Evolutionary conservation across 2,113 vertebrate species (phyloP).

Genomic region (Lepus timidus): DNA sequence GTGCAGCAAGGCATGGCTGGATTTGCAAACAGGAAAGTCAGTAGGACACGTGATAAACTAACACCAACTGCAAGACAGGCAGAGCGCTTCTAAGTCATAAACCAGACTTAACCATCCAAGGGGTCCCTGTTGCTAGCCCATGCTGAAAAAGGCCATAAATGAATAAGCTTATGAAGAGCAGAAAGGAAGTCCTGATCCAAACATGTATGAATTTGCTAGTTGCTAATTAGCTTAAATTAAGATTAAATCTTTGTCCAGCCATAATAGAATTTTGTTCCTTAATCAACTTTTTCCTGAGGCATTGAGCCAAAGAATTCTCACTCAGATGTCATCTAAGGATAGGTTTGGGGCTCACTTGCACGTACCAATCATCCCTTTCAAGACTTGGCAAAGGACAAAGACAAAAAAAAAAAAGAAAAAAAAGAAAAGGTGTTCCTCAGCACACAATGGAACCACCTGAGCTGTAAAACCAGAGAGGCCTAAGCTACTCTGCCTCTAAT

Average conservation of each 20-base stretch:
- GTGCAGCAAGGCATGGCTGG: accelerated
- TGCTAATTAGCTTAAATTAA: not conserved
- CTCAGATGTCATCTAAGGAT: not conserved
- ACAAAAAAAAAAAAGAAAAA: not conserved
- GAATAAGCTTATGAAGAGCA: not conserved
- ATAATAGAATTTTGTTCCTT: not conserved
- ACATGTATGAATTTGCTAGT: not conserved
- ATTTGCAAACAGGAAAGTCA: not conserved
- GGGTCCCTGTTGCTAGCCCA: not conserved
- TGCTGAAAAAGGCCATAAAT: not conserved
- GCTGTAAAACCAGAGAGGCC: not conserved
- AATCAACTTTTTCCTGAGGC: not conserved
- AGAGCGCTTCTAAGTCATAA: not conserved
- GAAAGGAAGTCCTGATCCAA: not conserved
- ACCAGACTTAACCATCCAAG: not conserved
- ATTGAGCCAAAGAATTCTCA: not conserved
- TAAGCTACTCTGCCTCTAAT: no score
- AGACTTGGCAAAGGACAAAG: not conserved
- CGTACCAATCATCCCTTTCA: not conserved
- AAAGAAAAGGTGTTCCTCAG: not conserved
- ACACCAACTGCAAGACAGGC: not conserved
- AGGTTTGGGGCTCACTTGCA: not conserved
- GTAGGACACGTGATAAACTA: not conserved
- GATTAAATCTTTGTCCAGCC: not conserved
- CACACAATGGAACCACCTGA: not conserved